These are phyloP conservation scores for Microhierax caerulescens DNA, from an alignment of 2,797 vertebrate species.

Conservation along the genomic window DNA sequence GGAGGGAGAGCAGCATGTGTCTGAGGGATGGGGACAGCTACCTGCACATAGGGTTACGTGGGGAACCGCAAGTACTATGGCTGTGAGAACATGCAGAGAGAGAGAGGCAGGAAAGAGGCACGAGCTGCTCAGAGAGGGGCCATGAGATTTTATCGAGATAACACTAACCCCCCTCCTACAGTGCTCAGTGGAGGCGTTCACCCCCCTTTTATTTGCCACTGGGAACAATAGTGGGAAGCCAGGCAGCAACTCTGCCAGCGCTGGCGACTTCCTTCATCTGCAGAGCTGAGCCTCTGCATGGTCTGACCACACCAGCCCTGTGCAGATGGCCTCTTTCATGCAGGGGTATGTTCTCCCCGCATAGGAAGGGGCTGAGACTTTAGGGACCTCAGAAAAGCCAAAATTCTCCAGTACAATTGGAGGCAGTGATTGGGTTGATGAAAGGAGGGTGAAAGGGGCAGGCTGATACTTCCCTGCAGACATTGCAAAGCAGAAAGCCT, in stretches of 20 bases:
- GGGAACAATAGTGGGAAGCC: conserved; percentile 62
- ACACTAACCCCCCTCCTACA: neutral
- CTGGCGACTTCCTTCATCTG: conserved; percentile 15
- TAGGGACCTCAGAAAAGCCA: neutral
- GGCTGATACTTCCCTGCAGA: neutral
- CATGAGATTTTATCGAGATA: neutral
- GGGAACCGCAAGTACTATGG: neutral
- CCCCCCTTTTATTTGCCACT: conserved; percentile 43
- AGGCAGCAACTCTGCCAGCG: conserved; percentile 8
- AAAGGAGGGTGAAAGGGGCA: neutral
- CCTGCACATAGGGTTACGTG: fast-evolving
- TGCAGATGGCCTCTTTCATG: neutral
- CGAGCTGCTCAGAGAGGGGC: neutral
- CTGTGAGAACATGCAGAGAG: neutral
- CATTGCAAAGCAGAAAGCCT: neutral
- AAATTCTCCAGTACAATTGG: neutral
- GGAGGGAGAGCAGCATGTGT: neutral
- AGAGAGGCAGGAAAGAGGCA: neutral
- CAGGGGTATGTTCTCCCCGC: neutral
- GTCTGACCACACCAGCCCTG: neutral
- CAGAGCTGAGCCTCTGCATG: neutral
- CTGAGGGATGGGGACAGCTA: neutral
- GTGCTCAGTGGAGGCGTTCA: conserved; percentile 24
- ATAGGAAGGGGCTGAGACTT: neutral
- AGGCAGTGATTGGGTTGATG: neutral